Base-by-base conservation (phyloP, 1,140 invertebrate genomes). In the Ganaspis sp. region DNA sequence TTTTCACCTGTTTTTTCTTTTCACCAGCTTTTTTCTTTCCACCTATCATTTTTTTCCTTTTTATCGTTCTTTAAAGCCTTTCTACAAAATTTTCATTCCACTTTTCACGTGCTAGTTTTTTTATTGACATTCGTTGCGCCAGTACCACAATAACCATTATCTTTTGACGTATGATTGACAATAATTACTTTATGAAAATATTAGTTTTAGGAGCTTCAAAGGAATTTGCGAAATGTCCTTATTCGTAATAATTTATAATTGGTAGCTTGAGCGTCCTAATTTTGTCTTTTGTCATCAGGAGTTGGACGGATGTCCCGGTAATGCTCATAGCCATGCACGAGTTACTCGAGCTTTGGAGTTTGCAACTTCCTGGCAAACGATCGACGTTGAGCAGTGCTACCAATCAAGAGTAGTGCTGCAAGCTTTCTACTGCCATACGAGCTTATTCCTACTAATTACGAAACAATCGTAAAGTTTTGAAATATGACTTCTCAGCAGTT, bases 361-460 rank as follows among this genome's bases (percentile, higher is more conserved):
- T 64, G 58, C 26, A 64, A 64, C 58, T 64, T 64, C 15, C 58
- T 64, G 21, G 58, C 58, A 64, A 64, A 64, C 58, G 58, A 64
- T 64, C 58, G 58, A 34, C 58, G 26, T 64, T 34, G 58, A 64
- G 58, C 58, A 64, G 58, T 64, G 58, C 58, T 15, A 64, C 23
- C 58, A 64, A 64, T 64, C 58, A 64, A 29, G 58, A 64, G 21
- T 64, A 64, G 58, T 64, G 58, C 58, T 64, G 11, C 23, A 64
- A 64, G 58, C 58, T 64, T 64, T 64, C 23, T 64, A 64, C 26
- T 64, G 58, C 23, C 58, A 64, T 64, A 26, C 58, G 23, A 64
- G 58, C 58, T 64, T 64, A 64, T 64, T 64, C 58, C 23, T 64
- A 29, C 58, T 64, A 64, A 64, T 64, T 64, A 64, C 26, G 58